Base-by-base conservation (phyloP, 2,113 vertebrate genomes). In the Actinemys pallida region DNA sequence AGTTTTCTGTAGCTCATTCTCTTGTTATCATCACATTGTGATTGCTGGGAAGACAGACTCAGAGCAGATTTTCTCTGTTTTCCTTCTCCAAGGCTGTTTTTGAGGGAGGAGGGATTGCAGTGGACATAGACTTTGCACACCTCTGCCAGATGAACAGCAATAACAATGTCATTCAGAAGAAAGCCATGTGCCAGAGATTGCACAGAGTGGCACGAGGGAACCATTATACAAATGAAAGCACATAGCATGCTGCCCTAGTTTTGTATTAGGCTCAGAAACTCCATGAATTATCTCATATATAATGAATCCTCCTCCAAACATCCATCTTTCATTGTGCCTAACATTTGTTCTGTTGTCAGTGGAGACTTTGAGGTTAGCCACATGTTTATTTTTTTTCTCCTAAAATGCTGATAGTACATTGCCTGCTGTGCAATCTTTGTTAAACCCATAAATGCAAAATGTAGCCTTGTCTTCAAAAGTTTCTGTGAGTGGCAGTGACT, bases 401-500 rank as follows among this genome's bases (percentile, higher is more conserved):
- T 89, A 90, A 82, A 91, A 75, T 88, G 84, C 27, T 78, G 75
- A 47, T 78, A 78, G 75, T 47, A 47, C 42, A 78, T 45, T 78
- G 42, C 42, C 42, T 47, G 42, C 75, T 87, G 79, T 90, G 89
- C 94, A 91, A 95, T 93, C 93, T 95, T 85, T 94, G 95, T 94
- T 83, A 91, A 95, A 89, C 79, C 79, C 0, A 20, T 82, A 96
- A 88, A 94, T 92, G 94, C 75, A 94, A 92, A 97, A 94, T 0
- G 42, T 94, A 96, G 81, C 75, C 78, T 94, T 96, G 87, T 53
- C 86, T 83, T 93, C 87, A 91, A 5, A 87, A 93, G 87, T 87
- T 91, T 95, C 87, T 94, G 96, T 0, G 6, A 95, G 79, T 83
- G 95, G 86, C 93, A 93, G 89, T 96, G 96, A 97, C 93, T 92